Conservation (phyloP, 2,797 vertebrate genomes). For the Hyperoplus lanceolatus region DNA sequence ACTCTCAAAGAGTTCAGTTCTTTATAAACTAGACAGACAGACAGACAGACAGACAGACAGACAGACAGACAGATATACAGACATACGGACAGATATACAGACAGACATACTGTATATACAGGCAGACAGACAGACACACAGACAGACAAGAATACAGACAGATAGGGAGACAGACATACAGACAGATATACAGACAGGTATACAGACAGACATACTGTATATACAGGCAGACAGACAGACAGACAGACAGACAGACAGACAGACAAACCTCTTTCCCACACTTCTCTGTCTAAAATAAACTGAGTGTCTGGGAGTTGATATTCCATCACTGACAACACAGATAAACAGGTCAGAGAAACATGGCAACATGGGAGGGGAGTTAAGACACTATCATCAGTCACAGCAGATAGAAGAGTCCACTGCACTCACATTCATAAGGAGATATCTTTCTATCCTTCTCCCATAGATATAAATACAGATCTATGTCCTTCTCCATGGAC, state of each 20-base stretch:
- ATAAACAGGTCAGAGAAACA: neutral
- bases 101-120: too few species aligned
- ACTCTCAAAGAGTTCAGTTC: neutral
- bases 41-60: too few species aligned
- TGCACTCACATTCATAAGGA: neutral
- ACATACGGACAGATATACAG: too few species aligned
- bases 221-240: neutral
- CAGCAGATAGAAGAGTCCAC: neutral
- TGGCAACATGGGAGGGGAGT: constrained; percentile 2
- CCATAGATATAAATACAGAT: neutral
- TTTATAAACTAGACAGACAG: too few species aligned
- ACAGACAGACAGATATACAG: too few species aligned
- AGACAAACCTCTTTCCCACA: neutral
- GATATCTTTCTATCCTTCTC: neutral
- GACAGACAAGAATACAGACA: too few species aligned
- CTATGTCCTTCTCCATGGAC: too few species aligned
- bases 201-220: neutral
- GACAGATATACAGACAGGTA: too few species aligned
- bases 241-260: neutral
- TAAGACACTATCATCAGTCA: neutral
- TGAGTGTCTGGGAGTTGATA: neutral
- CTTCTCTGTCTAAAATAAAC: constrained; percentile 24
- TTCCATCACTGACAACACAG: constrained; percentile 22
- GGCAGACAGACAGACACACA: too few species aligned
- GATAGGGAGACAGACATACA: too few species aligned